A percentile compares a stretch with the other conserved stretches of the same genome.
phyloP scores from a whole-genome alignment of 2,797 vertebrate species.

The Cyprinella venusta region DNA sequence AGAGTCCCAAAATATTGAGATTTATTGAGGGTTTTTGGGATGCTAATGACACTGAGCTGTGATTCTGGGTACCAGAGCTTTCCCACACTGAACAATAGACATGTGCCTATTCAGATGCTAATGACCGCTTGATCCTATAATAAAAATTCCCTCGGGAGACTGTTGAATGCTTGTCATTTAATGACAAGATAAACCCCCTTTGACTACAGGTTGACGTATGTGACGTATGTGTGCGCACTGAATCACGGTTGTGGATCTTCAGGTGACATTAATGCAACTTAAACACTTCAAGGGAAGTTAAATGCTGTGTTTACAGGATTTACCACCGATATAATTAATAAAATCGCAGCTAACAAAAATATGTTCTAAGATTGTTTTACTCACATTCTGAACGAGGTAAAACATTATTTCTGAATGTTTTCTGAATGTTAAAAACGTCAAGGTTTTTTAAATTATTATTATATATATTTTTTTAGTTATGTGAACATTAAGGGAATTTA shows the following conservation, averaged over 20 bases:
- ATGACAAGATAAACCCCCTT: slow-evolving; percentile 28
- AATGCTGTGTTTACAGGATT: not conserved
- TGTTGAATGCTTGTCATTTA: slow-evolving; percentile 41
- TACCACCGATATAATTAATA: not conserved
- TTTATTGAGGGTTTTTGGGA: slow-evolving; percentile 40
- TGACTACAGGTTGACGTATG: not conserved
- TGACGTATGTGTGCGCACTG: not conserved
- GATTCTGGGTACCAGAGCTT: slow-evolving; percentile 59
- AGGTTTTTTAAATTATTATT: too few species aligned
- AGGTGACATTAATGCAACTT: not conserved
- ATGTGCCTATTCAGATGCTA: slow-evolving; percentile 60
- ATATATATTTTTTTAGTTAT: too few species aligned
- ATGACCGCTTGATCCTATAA: slow-evolving; percentile 37
- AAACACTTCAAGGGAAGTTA: not conserved
- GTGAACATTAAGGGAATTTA: not conserved
- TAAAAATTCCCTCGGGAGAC: slow-evolving; percentile 23
- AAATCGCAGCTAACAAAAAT: not conserved
- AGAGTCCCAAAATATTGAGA: not conserved
- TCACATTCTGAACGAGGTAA: too few species aligned
- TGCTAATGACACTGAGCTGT: slow-evolving; percentile 54
- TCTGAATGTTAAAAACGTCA: too few species aligned
- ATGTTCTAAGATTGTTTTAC: too few species aligned
- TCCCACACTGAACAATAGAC: slow-evolving; percentile 64
- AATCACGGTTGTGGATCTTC: not conserved
- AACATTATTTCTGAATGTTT: not conserved